A percentile compares a stretch with the other conserved stretches of the same genome.
phyloP scores from a whole-genome alignment of 2,888 invertebrate species.

The Holacanthella duospinosa region DNA sequence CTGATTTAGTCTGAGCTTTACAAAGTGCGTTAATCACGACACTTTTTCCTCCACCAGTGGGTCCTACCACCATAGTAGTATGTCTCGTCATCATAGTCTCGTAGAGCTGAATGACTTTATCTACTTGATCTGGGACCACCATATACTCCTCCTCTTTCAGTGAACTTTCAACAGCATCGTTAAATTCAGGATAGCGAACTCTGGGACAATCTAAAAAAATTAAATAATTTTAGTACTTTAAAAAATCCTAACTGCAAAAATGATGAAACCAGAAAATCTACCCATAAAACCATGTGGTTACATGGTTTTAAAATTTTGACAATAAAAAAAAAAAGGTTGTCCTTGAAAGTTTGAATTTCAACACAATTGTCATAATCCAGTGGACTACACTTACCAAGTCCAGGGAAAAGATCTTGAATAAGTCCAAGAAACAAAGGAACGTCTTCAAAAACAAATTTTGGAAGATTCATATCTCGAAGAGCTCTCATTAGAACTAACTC shows the following conservation, averaged over 20 bases:
- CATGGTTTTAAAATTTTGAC: too few species aligned
- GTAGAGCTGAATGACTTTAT: slow-evolving; percentile 80
- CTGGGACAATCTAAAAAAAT: slow-evolving; percentile 83
- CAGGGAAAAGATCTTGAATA: slow-evolving; percentile 80
- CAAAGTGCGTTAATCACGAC: slow-evolving; percentile 69
- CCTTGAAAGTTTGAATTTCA: too few species aligned
- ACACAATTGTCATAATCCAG: too few species aligned
- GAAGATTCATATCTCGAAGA: slow-evolving; percentile 81
- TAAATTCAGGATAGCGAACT: slow-evolving; percentile 77
- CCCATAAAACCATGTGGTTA: too few species aligned
- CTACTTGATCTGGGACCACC: slow-evolving; percentile 60
- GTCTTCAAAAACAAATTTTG: slow-evolving; percentile 86
- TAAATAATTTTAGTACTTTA: too few species aligned
- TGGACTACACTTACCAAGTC: too few species aligned
- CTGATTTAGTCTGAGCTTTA: too few species aligned
- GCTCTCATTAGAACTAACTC: slow-evolving; percentile 83
- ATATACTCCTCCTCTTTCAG: slow-evolving; percentile 59
- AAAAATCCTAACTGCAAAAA: too few species aligned
- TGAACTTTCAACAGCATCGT: slow-evolving; percentile 60
- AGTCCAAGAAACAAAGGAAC: slow-evolving; percentile 78
- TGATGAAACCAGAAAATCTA: too few species aligned
- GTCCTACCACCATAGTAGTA: slow-evolving; percentile 84
- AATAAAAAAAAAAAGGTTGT: too few species aligned
- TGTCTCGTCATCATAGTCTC: slow-evolving; percentile 93
- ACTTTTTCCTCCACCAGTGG: slow-evolving; percentile 82